phyloP scores from a whole-genome alignment of 2,113 vertebrate genomes.

The Willisornis vidua region DNA sequence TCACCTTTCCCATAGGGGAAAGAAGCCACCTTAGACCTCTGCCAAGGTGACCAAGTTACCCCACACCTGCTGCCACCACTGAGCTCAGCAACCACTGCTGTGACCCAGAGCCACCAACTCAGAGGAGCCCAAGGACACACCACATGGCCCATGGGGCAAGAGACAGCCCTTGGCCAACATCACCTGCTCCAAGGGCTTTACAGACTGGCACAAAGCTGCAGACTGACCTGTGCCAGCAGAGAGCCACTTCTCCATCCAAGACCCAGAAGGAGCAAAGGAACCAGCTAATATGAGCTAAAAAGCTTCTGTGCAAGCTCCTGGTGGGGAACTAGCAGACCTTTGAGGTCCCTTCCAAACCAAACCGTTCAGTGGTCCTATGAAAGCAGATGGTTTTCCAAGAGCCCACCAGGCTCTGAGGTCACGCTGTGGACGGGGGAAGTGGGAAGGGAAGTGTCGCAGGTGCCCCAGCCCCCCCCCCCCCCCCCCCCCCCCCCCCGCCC shows the following conservation, averaged over 20 bases:
- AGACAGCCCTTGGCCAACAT: neutral
- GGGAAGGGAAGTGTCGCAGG: neutral
- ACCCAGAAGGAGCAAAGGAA: neutral
- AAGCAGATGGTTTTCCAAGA: neutral
- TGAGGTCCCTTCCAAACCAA: neutral
- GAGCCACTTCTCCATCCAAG: neutral
- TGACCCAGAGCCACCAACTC: neutral
- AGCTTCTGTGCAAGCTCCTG: neutral
- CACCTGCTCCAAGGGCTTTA: neutral
- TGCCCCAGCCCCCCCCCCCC: neutral
- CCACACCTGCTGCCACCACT: neutral
- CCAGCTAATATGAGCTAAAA: rapidly evolving
- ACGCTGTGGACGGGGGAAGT: rapidly evolving
- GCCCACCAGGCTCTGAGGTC: neutral
- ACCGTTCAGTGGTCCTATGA: rapidly evolving
- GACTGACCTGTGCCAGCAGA: neutral
- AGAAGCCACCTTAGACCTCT: neutral
- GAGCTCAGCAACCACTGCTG: neutral
- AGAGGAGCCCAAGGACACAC: neutral
- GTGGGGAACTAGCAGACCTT: neutral
- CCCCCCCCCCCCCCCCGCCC: neutral
- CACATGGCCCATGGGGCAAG: neutral
- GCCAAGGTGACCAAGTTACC: too few species aligned
- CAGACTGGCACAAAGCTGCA: neutral
- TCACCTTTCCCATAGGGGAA: neutral